These are phyloP conservation scores for Drosophila nannoptera DNA, from an alignment of 1,140 invertebrate genomes.

Conservation along the genomic window DNA sequence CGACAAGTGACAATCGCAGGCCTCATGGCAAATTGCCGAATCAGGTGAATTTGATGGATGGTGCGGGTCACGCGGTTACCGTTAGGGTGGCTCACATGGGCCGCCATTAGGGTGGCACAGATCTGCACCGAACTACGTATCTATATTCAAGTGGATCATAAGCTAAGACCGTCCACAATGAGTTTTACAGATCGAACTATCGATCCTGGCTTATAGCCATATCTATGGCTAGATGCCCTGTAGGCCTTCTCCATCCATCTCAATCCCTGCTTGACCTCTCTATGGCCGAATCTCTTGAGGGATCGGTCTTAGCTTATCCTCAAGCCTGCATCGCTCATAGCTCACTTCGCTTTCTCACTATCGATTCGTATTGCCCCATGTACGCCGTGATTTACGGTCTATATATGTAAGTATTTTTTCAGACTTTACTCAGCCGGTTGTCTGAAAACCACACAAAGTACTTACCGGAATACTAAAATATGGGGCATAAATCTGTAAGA, in stretches of 20 bases:
- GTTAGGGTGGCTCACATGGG: constrained; percentile 18
- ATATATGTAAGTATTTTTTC: constrained; percentile 1
- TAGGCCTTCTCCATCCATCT: no score
- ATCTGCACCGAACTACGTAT: not conserved
- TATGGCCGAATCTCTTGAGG: no score
- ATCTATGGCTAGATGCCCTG: no score
- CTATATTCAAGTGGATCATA: not conserved
- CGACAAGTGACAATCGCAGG: constrained; percentile 50
- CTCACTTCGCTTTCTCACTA: not conserved
- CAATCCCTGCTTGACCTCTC: no score
- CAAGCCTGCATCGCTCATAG: no score
- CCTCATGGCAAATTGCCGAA: constrained; percentile 14
- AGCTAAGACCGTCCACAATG: no score
- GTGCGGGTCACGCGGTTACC: not conserved
- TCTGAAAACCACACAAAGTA: constrained; percentile 31
- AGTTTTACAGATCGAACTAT: no score
- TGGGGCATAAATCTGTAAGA: constrained; percentile 61
- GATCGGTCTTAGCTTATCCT: no score
- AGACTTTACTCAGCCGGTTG: constrained; percentile 3
- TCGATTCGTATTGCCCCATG: not conserved
- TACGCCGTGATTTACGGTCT: not conserved
- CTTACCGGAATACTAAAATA: constrained; percentile 45
- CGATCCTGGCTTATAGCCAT: no score
- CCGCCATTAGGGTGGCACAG: not conserved
- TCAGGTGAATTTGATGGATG: constrained; percentile 62